Evolutionary conservation across 2,113 vertebrate species (phyloP).

Genomic region (Prunella himalayana): DNA sequence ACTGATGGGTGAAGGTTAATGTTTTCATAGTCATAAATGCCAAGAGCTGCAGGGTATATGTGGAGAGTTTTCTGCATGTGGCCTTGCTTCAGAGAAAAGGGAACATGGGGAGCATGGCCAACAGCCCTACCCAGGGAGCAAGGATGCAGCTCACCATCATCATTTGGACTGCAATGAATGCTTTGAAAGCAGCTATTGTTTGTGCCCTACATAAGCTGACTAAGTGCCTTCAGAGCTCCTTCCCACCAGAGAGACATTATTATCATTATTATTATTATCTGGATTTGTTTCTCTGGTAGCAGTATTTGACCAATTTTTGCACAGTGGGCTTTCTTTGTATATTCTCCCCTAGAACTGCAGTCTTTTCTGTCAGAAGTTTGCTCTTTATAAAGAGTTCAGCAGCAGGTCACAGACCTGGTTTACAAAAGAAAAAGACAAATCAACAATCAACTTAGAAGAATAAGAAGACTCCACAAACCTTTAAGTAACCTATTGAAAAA

Average conservation of each 20-base stretch:
- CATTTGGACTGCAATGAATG: neutral
- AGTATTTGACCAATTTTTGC: conserved; percentile 7
- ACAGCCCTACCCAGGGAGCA: neutral
- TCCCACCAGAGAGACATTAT: neutral
- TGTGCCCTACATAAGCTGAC: neutral
- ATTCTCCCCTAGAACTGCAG: neutral
- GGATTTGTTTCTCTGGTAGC: neutral
- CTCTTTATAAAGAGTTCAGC: neutral
- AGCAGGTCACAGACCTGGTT: neutral
- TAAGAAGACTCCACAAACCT: neutral
- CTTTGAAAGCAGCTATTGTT: neutral
- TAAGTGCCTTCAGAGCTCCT: neutral
- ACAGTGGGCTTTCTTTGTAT: neutral
- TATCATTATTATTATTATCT: neutral
- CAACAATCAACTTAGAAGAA: neutral
- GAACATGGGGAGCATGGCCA: neutral
- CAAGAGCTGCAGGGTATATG: neutral
- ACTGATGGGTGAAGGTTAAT: neutral
- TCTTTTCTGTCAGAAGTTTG: neutral
- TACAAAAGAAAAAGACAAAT: conserved; percentile 8
- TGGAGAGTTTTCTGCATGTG: neutral
- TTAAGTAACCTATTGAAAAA: neutral
- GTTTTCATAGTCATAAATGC: neutral
- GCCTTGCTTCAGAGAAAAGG: neutral
- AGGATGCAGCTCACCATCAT: neutral